Percentiles rank a stretch among this genome's conserved stretches.
phyloP scores from a whole-genome alignment of 2,113 vertebrate species.

The Prionailurus viverrinus region DNA sequence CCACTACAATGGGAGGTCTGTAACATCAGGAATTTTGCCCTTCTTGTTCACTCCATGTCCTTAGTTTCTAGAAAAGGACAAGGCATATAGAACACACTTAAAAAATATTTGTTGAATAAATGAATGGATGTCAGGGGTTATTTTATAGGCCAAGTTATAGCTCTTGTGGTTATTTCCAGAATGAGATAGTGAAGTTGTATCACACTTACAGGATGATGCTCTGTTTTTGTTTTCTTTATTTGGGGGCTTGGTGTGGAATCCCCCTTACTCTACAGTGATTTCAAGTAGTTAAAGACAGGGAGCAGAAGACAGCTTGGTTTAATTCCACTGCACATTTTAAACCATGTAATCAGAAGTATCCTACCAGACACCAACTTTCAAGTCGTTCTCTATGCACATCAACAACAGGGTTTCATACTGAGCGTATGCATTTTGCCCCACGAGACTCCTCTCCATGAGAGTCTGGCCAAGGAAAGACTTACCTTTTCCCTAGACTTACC shows the following conservation, averaged over 20 bases:
- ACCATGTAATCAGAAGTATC: not conserved
- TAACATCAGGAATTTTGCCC: not conserved
- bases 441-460: not conserved
- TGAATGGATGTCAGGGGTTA: not conserved
- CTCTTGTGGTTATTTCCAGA: not conserved
- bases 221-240: not conserved
- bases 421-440: not conserved
- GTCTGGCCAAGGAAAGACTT: not conserved
- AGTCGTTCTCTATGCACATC: not conserved
- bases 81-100: not conserved
- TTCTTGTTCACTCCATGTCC: not conserved
- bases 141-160: not conserved
- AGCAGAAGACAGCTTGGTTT: not conserved
- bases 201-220: not conserved
- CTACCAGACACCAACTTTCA: not conserved
- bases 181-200: not conserved
- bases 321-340: not conserved
- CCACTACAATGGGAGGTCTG: not conserved
- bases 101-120: not conserved
- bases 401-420: not conserved
- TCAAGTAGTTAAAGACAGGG: not conserved
- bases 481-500: no score
- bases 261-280: not conserved
- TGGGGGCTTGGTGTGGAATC: not conserved
- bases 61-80: not conserved